Evolutionary conservation across 2,888 invertebrate species (phyloP).

Genomic region (Lypha dubia): DNA sequence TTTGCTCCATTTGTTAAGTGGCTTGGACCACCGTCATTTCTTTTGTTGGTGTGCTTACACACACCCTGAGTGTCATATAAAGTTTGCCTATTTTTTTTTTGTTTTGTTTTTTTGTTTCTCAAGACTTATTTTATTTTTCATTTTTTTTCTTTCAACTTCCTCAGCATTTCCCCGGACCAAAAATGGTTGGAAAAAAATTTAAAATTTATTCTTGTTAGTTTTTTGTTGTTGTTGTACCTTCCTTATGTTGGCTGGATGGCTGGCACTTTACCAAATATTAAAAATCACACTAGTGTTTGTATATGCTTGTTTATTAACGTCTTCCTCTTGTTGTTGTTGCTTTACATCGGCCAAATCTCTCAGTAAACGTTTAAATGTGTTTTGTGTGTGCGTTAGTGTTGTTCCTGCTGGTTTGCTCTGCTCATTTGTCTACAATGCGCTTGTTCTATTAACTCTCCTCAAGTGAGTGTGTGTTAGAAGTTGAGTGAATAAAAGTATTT

Average conservation of each 20-base stretch:
- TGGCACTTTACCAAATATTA: slow-evolving; percentile 74
- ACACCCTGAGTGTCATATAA: slow-evolving; percentile 76
- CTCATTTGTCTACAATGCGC: slow-evolving; percentile 59
- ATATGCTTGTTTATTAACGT: slow-evolving; percentile 43
- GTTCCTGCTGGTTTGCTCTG: slow-evolving; percentile 45
- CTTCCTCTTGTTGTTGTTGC: slow-evolving; percentile 30
- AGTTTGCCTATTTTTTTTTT: too few relatives aligned
- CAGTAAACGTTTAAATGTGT: background rate
- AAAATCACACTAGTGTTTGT: slow-evolving; percentile 6
- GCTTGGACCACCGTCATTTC: slow-evolving; percentile 72
- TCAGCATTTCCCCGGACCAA: slow-evolving; percentile 9
- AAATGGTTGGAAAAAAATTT: slow-evolving; percentile 33
- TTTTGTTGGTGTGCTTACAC: slow-evolving; percentile 69
- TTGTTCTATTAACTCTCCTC: slow-evolving; percentile 67
- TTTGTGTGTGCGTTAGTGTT: slow-evolving; percentile 30
- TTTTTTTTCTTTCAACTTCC: slow-evolving; percentile 49
- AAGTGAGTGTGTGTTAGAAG: slow-evolving; percentile 46
- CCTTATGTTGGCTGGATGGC: slow-evolving; percentile 67
- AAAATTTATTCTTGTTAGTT: slow-evolving; percentile 57
- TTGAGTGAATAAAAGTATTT: slow-evolving; percentile 26
- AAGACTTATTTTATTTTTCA: slow-evolving; percentile 37
- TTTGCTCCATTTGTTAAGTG: slow-evolving; percentile 72
- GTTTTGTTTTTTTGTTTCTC: slow-evolving; percentile 37
- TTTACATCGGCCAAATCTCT: slow-evolving; percentile 22
- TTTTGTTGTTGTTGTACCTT: slow-evolving; percentile 36